Conservation (phyloP, 2,113 vertebrate species). For the Climacteris rufus region DNA sequence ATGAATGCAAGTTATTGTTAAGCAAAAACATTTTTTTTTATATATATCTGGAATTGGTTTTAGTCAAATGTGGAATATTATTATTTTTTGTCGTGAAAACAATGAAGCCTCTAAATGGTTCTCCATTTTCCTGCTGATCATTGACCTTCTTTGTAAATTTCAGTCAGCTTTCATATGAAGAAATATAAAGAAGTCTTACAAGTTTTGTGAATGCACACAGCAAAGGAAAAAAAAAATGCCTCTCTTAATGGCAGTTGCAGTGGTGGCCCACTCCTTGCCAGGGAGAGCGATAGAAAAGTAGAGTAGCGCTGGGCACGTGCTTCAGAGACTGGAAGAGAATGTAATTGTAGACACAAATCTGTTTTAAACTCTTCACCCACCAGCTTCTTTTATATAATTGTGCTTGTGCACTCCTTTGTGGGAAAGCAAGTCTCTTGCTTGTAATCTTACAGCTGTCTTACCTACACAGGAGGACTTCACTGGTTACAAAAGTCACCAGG, state of each 20-base stretch:
- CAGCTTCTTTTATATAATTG: not conserved
- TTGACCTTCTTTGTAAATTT: not conserved
- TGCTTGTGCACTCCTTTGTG: not conserved
- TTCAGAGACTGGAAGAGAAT: not conserved
- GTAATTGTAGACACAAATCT: not conserved
- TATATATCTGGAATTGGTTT: not conserved
- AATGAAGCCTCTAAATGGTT: not conserved
- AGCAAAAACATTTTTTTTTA: not conserved
- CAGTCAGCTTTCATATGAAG: not conserved
- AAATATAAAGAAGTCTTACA: not conserved
- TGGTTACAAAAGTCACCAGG: not conserved
- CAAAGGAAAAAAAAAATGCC: not conserved
- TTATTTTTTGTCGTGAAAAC: not conserved
- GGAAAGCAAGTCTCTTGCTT: not conserved
- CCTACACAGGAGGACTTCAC: not conserved
- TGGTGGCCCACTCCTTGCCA: not conserved
- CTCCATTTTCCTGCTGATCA: not conserved
- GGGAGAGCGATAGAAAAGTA: not conserved
- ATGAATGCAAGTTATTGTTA: not conserved
- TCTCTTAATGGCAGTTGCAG: not conserved
- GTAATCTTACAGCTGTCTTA: not conserved
- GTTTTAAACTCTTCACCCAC: not conserved
- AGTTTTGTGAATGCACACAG: not conserved
- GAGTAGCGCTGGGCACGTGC: not conserved
- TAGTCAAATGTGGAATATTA: not conserved